Evolutionary conservation across 2,113 vertebrate species (phyloP).

Genomic region (Apistogramma diplotaenia): DNA sequence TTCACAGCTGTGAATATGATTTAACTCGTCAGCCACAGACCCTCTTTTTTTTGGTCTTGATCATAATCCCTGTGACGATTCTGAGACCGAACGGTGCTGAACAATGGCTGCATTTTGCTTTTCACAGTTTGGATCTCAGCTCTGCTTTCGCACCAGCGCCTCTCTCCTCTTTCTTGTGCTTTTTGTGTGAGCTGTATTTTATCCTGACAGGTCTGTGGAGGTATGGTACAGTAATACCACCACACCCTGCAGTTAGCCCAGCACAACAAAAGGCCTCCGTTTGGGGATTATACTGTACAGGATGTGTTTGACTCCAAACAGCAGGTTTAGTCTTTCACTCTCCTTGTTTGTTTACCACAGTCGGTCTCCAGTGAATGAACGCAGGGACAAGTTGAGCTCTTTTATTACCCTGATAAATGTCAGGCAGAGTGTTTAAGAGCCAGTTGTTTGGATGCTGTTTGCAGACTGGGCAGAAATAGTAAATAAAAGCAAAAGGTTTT

Average conservation of each 20-base stretch:
- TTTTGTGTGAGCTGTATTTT: slow-evolving; percentile 24
- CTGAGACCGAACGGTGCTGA: neutral
- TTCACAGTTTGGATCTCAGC: neutral
- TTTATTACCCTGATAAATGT: slow-evolving; percentile 23
- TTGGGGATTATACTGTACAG: slow-evolving; percentile 55
- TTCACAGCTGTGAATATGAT: slow-evolving; percentile 35
- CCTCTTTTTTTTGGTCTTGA: neutral
- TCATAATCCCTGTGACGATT: slow-evolving; percentile 10
- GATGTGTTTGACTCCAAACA: slow-evolving; percentile 52
- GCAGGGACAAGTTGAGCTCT: slow-evolving; percentile 40
- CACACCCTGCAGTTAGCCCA: slow-evolving; percentile 45
- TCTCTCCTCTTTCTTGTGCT: slow-evolving; percentile 18
- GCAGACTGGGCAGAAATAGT: neutral
- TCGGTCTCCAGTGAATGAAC: slow-evolving; percentile 33
- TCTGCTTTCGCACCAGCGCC: neutral
- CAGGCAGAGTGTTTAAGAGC: slow-evolving; percentile 8
- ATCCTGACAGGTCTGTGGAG: slow-evolving; percentile 33
- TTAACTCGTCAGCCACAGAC: slow-evolving; percentile 18
- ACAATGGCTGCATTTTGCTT: neutral
- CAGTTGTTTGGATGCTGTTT: neutral
- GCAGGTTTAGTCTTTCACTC: slow-evolving; percentile 49
- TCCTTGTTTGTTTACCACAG: slow-evolving; percentile 32
- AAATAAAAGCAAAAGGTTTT: neutral
- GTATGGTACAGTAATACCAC: slow-evolving; percentile 40
- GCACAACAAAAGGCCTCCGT: slow-evolving; percentile 51